These are phyloP conservation scores for Hyles lineata DNA, from an alignment of 2,888 invertebrate genomes.

Conservation along the genomic window DNA sequence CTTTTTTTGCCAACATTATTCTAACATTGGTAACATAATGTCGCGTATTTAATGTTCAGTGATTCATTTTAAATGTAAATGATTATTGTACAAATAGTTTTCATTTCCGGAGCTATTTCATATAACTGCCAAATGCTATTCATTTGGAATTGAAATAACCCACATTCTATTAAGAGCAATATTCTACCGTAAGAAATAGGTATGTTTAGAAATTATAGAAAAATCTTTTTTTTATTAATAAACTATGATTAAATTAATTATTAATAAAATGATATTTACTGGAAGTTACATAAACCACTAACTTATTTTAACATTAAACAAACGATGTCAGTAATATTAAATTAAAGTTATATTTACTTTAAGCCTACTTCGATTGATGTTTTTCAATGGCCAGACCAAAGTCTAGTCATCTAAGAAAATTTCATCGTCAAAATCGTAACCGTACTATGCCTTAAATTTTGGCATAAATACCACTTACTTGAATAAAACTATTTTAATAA, in stretches of 20 bases:
- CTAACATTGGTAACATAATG: neutral
- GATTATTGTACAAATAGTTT: neutral
- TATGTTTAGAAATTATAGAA: neutral
- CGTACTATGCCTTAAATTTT: neutral
- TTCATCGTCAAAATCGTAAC: too few species aligned
- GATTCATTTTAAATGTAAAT: slow-evolving; percentile 6
- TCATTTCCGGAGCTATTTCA: neutral
- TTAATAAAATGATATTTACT: neutral
- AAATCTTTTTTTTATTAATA: neutral
- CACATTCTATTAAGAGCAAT: neutral
- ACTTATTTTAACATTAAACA: too few species aligned
- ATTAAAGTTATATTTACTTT: too few species aligned
- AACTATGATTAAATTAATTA: neutral
- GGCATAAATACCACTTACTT: neutral
- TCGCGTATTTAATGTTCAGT: slow-evolving; percentile 3
- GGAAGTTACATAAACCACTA: too few species aligned
- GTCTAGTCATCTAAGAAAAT: too few species aligned
- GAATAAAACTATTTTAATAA: slow-evolving; percentile 1
- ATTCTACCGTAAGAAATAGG: neutral
- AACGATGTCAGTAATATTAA: too few species aligned
- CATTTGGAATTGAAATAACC: neutral
- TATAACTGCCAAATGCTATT: neutral
- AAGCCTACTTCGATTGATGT: neutral
- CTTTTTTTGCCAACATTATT: neutral
- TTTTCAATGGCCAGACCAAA: neutral